Evolutionary conservation across 2,113 vertebrate genomes (phyloP), one percentile per base, ranked within the genome.

Genomic region (Protomyctophum bolini): DNA sequence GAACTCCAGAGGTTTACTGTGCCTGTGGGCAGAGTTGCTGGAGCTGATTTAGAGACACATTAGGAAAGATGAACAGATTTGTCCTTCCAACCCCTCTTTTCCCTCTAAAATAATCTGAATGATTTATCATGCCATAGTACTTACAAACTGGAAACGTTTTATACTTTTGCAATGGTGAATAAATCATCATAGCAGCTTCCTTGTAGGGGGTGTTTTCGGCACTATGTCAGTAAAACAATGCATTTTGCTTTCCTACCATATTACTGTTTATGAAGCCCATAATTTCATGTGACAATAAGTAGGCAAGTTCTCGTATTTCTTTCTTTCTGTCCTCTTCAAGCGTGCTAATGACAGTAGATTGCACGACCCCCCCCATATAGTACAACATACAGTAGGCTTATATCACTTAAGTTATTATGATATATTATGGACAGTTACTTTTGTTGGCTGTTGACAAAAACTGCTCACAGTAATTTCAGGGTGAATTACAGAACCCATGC

Each of bases 11-110:
- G 61, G 28, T 57, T 33, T 54, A 68, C 58, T 10, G 55, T 28
- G 49, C 69, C 47, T 15, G 12, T 7, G 52, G 46, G n/a, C 45
- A 28, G 12, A 60, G 49, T 29, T 58, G n/a, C 33, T 46, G 45
- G 51, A 4, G 21, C 56, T 80, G 66, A 51, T 75, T 74, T 58
- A 73, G 58, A 63, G 51, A 47, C 50, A 57, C 64, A 63, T 72
- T 10, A 33, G 28, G 51, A n/a, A 41, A 47, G 46, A 21, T n/a
- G 28, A 68, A 47, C 48, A 47, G n/a, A 8, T 9, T 47, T 29
- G 11, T 41, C 33, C 11, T 12, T 49, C 64, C 28, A 54, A 21
- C 10, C 58, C 41, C 9, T 0, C 10, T 47, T 70, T 45, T 14
- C n/a, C 65, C 41, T 4, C 14, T 55, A 46, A 8, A 58, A 28